phyloP scores from a whole-genome alignment of 2,888 invertebrate genomes.

The Dione juno region DNA sequence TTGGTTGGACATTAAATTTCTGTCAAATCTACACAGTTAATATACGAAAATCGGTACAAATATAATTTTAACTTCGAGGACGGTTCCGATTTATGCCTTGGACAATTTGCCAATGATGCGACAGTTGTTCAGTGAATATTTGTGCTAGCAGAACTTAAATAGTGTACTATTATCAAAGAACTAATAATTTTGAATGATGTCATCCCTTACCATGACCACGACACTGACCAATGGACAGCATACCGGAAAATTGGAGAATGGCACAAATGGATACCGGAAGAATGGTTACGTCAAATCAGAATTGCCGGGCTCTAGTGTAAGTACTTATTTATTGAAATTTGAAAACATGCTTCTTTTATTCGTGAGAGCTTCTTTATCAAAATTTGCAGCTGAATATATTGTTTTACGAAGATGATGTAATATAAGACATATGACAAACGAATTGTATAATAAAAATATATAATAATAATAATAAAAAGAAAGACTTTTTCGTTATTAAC shows the following conservation, averaged over 20 bases:
- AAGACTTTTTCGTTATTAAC: not conserved
- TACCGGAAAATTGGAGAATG: conserved; percentile 68
- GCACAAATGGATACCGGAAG: conserved; percentile 70
- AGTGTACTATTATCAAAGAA: conserved; percentile 41
- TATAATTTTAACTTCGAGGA: conserved; percentile 13
- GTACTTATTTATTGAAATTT: conserved; percentile 47
- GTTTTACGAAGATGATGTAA: conserved; percentile 4
- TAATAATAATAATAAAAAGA: not conserved
- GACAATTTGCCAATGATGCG: conserved; percentile 44
- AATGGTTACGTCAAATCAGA: conserved; percentile 70
- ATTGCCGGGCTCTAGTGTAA: conserved; percentile 61
- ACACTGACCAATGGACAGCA: conserved; percentile 70
- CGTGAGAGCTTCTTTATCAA: not conserved
- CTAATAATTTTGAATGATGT: conserved; percentile 60
- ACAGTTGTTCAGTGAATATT: conserved; percentile 42
- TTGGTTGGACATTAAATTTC: conserved; percentile 32
- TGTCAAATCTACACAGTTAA: conserved; percentile 25
- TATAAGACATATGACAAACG: not conserved
- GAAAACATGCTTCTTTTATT: not conserved
- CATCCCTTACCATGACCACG: conserved; percentile 73
- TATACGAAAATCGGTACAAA: not conserved
- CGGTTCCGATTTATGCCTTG: conserved; percentile 3
- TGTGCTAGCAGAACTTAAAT: conserved; percentile 41
- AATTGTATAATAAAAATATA: not conserved
- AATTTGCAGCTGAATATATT: not conserved